Percentiles rank a stretch among this genome's conserved stretches.
phyloP scores from a whole-genome alignment of 2,888 invertebrate species.

The Drosophila macrospina region DNA sequence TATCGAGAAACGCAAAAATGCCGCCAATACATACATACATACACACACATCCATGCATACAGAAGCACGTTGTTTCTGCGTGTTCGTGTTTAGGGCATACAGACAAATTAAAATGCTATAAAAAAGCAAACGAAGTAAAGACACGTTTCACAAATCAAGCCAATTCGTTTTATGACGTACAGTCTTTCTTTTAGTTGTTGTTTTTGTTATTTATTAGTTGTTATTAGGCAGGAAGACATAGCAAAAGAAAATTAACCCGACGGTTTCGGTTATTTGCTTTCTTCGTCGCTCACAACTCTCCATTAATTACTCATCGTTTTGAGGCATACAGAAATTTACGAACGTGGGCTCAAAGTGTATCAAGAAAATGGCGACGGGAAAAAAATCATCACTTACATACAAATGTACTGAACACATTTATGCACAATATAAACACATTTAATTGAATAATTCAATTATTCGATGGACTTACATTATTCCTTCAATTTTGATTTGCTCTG shows the following conservation, averaged over 20 bases:
- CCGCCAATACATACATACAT: conserved; percentile 39
- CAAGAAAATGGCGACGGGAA: conserved; percentile 76
- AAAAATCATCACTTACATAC: conserved; percentile 49
- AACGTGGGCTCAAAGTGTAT: conserved; percentile 52
- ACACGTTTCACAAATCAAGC: conserved; percentile 81
- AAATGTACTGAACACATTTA: conserved; percentile 11
- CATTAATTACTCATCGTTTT: conserved; percentile 74
- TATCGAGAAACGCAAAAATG: conserved; percentile 63
- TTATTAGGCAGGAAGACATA: conserved; percentile 31
- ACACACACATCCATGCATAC: conserved; percentile 17
- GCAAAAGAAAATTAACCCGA: conserved; percentile 9
- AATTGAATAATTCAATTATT: not conserved
- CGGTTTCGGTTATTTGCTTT: conserved; percentile 24
- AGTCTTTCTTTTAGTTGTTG: conserved; percentile 44
- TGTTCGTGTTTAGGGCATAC: conserved; percentile 70
- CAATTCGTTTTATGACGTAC: conserved; percentile 77
- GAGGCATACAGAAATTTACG: conserved; percentile 64
- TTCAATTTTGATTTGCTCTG: conserved; percentile 76
- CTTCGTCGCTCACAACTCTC: conserved; percentile 44
- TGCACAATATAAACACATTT: conserved; percentile 2
- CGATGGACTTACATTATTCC: conserved; percentile 81
- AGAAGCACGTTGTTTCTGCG: conserved; percentile 38
- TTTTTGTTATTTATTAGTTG: conserved; percentile 38
- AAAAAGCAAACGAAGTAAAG: conserved; percentile 77
- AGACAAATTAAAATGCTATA: conserved; percentile 82